A percentile compares a stretch with the other conserved stretches of the same genome.
Conservation (phyloP, 2,797 vertebrate species). For the Melanotaenia boesemani region DNA sequence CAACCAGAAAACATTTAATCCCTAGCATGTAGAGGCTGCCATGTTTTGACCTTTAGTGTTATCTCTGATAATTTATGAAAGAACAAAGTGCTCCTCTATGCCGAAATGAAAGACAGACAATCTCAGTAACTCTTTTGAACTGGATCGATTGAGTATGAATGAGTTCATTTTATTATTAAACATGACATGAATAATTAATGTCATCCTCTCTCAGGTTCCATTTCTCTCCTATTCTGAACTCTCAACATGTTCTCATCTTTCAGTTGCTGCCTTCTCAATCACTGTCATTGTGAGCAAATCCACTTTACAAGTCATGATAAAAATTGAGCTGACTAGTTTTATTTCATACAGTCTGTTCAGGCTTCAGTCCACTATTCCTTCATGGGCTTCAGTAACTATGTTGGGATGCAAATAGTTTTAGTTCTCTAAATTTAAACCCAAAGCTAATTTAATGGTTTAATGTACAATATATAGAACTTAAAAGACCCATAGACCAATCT, state of each 20-base stretch:
- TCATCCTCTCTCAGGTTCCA: constrained; percentile 36
- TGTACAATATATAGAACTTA: too few species aligned
- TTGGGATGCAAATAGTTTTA: background rate
- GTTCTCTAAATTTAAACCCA: background rate
- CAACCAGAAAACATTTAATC: background rate
- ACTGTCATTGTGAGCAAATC: constrained; percentile 8
- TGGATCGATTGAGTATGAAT: constrained; percentile 55
- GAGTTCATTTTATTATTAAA: constrained; percentile 75
- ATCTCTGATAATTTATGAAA: constrained; percentile 26
- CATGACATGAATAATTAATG: constrained; percentile 66
- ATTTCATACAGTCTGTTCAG: background rate
- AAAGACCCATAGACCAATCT: too few species aligned
- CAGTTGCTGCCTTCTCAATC: constrained; percentile 28
- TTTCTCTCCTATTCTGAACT: constrained; percentile 40
- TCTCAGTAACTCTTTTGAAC: constrained; percentile 37
- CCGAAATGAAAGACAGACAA: constrained; percentile 5
- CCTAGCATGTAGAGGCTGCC: background rate
- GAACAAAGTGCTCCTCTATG: constrained; percentile 30
- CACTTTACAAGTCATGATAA: constrained; percentile 24
- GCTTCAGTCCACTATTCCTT: background rate
- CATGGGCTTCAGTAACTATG: background rate
- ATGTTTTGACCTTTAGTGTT: constrained; percentile 22
- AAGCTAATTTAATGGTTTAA: background rate
- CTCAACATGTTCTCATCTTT: constrained; percentile 37
- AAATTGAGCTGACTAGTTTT: background rate